phyloP scores from a whole-genome alignment of 2,797 vertebrate species.

The Pipistrellus kuhlii region DNA sequence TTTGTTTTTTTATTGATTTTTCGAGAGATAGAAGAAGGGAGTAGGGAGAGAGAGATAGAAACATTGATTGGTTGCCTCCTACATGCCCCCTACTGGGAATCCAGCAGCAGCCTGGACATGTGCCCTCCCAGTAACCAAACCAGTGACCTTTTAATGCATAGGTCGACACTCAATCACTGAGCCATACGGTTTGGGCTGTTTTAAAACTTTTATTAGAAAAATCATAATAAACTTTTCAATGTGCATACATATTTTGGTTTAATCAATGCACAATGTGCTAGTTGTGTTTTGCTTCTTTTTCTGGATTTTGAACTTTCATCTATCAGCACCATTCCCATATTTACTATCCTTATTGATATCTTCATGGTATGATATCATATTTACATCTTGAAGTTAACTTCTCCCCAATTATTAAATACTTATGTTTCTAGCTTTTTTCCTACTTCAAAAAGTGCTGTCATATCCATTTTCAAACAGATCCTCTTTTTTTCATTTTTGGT shows the following conservation, averaged over 20 bases:
- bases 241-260: not conserved
- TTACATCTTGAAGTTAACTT: conserved; percentile 25
- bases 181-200: not conserved
- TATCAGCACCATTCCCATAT: not conserved
- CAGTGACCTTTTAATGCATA: too few relatives aligned
- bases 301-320: conserved; percentile 19
- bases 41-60: too few relatives aligned
- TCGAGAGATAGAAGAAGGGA: too few relatives aligned
- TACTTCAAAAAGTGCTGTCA: not conserved
- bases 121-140: too few relatives aligned
- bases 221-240: not conserved
- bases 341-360: not conserved
- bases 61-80: too few relatives aligned
- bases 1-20: not conserved
- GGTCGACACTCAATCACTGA: too few relatives aligned
- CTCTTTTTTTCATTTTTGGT: not conserved
- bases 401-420: conserved; percentile 14
- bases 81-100: too few relatives aligned
- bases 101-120: too few relatives aligned
- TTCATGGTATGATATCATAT: not conserved
- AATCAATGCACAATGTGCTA: not conserved
- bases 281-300: conserved; percentile 40
- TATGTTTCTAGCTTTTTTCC: not conserved
- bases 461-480: not conserved
- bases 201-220: conserved; percentile 4